Conservation (phyloP, 2,888 invertebrate genomes). For the Nomada ruficornis region DNA sequence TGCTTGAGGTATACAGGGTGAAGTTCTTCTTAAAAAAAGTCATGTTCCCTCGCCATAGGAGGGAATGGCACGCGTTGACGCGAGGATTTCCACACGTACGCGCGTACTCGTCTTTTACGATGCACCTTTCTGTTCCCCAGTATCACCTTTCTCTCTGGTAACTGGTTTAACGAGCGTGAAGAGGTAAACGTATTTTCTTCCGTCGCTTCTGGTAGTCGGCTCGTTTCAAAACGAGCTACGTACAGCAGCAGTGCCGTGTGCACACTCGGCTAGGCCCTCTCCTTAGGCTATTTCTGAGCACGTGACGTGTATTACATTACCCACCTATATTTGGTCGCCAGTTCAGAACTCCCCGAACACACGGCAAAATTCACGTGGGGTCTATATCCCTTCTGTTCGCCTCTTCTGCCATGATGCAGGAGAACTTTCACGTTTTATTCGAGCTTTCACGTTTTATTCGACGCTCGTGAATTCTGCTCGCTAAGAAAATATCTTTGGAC, state of each 20-base stretch:
- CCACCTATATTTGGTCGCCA: constrained; percentile 85
- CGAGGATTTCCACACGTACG: constrained; percentile 1
- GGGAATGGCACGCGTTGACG: background rate
- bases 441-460: too few species aligned
- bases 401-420: constrained; percentile 19
- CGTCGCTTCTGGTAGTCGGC: constrained; percentile 56
- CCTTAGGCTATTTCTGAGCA: constrained; percentile 86
- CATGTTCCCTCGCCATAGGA: too few species aligned
- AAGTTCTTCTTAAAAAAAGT: background rate
- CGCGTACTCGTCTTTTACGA: constrained; percentile 43
- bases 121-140: constrained; percentile 49
- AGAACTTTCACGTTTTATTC: constrained; percentile 37
- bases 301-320: constrained; percentile 86
- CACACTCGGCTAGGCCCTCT: constrained; percentile 84
- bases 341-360: constrained; percentile 64
- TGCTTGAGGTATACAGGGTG: too few species aligned
- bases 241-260: constrained; percentile 84
- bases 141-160: constrained; percentile 63
- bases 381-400: constrained; percentile 14
- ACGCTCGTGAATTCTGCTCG: too few species aligned
- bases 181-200: constrained; percentile 65
- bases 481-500: too few species aligned
- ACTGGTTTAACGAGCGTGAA: constrained; percentile 66
- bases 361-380: constrained; percentile 64
- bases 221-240: constrained; percentile 60